Base-by-base conservation (phyloP, 2,797 vertebrate genomes). In the Neosilurus hyrtlii region DNA sequence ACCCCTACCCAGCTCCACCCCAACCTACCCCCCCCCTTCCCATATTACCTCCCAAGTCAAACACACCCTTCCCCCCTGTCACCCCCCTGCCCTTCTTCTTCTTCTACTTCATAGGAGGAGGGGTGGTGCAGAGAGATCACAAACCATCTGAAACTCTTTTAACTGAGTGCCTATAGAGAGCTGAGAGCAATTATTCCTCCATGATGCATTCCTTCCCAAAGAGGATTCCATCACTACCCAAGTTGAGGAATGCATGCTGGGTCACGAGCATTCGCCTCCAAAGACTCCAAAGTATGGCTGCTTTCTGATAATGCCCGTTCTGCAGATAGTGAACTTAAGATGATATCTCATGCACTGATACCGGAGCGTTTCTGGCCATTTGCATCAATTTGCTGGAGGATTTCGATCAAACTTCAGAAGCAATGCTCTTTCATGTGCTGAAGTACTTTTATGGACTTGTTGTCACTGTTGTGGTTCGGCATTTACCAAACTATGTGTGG, bases 121-220 rank as follows among this genome's bases (percentile, higher is more conserved):
- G 89, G 87, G 85, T 86, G 84, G 86, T 89, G 88, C 88, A 85
- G 86, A 88, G 85, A 87, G 88, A 93, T 91, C 92, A 88, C 89
- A 91, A 91, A 92, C 92, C 92, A 94, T 94, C 92, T 93, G 92
- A 95, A 93, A 91, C 91, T 89, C 91, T 92, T 94, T 93, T 93
- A 92, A 92, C 90, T 93, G 90, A 93, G 91, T 91, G 90, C 86
- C 89, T 88, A 90, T 90, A 85, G 89, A 92, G 87, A 86, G 92
- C 90, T 92, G 88, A 91, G 89, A 90, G 89, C 89, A 92, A 93
- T 94, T 92, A 94, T 92, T 94, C 92, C 93, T 92, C 89, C 87
- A 85, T 88, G 89, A 92, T 91, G 91, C 91, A 92, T 94, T 94
- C 93, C 92, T 93, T 85, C 88, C 90, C 88, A 90, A 89, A 91